phyloP scores from a whole-genome alignment of 1,140 invertebrate species.

The Neelides sp. region DNA sequence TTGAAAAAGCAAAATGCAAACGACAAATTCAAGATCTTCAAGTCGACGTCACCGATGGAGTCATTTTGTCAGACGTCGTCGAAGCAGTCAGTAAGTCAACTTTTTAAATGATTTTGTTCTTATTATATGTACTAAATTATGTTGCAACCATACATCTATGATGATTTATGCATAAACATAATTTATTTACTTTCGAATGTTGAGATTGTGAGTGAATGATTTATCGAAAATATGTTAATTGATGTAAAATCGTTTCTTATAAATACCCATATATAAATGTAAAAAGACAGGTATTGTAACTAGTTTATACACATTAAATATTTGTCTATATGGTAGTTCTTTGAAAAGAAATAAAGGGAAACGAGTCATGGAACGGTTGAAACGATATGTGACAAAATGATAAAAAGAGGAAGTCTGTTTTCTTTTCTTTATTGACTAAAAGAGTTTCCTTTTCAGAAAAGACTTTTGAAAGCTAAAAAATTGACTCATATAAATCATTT shows the following conservation, averaged over 20 bases:
- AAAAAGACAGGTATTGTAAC: too few relatives aligned
- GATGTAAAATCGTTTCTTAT: too few relatives aligned
- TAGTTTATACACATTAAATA: too few relatives aligned
- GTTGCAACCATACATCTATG: too few relatives aligned
- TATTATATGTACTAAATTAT: background rate
- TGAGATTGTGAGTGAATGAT: too few relatives aligned
- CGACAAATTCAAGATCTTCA: conserved; percentile 71
- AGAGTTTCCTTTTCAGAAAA: background rate
- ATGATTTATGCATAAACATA: too few relatives aligned
- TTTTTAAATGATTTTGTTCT: background rate
- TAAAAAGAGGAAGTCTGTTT: background rate
- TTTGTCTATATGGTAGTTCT: too few relatives aligned
- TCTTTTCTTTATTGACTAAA: background rate
- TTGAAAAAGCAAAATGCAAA: conserved; percentile 76
- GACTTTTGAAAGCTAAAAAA: too few relatives aligned
- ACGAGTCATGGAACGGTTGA: background rate
- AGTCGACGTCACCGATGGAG: conserved; percentile 76
- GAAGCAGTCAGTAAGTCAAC: conserved; percentile 79
- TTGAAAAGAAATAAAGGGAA: background rate
- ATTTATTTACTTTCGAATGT: too few relatives aligned
- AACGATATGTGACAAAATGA: background rate
- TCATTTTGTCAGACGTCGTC: conserved; percentile 78
- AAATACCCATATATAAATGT: too few relatives aligned
- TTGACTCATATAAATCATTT: too few relatives aligned
- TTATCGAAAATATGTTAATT: too few relatives aligned